phyloP scores from a whole-genome alignment of 2,113 vertebrate species.

The Esox niger region DNA sequence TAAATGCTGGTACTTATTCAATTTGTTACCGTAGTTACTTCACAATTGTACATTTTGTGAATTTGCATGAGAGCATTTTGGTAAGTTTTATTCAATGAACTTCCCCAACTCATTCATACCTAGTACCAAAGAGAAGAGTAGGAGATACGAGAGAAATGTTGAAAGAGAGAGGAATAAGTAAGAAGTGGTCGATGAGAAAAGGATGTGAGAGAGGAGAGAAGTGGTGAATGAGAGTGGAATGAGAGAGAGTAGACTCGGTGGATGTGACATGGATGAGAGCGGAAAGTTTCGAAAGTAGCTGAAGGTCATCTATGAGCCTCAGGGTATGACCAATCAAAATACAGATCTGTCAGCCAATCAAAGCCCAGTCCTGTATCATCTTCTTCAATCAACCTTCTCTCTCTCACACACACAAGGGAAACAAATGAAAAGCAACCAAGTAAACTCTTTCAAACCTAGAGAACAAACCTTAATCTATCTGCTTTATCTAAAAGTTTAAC shows the following conservation, averaged over 20 bases:
- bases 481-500: constrained; percentile 63
- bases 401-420: constrained; percentile 7
- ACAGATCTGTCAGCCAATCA: constrained; percentile 72
- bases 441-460: constrained; percentile 43
- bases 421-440: constrained; percentile 46
- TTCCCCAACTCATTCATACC: no score
- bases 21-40: no score
- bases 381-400: constrained; percentile 62
- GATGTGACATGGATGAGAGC: constrained; percentile 8
- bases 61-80: no score
- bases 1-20: no score
- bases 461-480: constrained; percentile 63
- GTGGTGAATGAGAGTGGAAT: constrained; percentile 42
- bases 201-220: constrained; percentile 6
- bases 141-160: neutral
- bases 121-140: neutral
- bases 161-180: neutral
- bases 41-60: no score
- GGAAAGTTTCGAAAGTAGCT: constrained; percentile 70
- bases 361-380: constrained; percentile 60
- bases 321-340: constrained; percentile 65
- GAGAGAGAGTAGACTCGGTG: constrained; percentile 42
- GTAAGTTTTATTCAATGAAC: no score
- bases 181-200: neutral
- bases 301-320: constrained; percentile 70